Evolutionary conservation across 2,888 invertebrate genomes (phyloP), one percentile per base, ranked within the genome.

Genomic region (Lagria hirta): DNA sequence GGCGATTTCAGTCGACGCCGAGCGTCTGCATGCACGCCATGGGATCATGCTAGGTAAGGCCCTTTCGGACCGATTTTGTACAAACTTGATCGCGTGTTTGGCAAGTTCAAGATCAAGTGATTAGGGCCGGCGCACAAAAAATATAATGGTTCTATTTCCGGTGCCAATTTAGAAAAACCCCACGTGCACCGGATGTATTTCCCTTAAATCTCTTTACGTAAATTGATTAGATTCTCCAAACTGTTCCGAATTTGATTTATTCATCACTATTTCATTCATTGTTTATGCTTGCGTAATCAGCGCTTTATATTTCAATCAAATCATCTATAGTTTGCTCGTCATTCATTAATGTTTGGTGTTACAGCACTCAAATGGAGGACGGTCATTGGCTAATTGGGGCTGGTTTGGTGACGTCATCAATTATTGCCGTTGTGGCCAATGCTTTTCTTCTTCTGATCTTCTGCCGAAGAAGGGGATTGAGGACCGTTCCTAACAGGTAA

Each of bases 401-500:
- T 41, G 64, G 62, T 30, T 56, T 72, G 50, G 67, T 71, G 49
- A 63, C 67, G 30, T 70, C 69, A 41, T 69, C 71, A 12, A 60
- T 69, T 32, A 78, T 83, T 55, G 85, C 87, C 41, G 77, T 86
- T 38, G 76, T 83, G 45, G 82, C 85, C 61, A 88, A 88, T 67
- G 78, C 79, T 30, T 76, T 85, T 55, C 82, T 88, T 41, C 75
- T 88, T 54, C 72, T 87, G 55, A 83, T 88, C 32, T 88, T 88
- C 72, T 80, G 82, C 66, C 76, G 82, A 59, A 76, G 84, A 55
- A 82, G 87, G 33, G 81, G 83, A 29, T 74, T 88, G 30, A 77
- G 88, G 62, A 87, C 86, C 53, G 82, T 88, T 58, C 88, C 88
- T 43, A 88, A 88, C 77, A 80, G 85, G 86, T 86, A 73, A 74